phyloP scores from a whole-genome alignment of 2,113 vertebrate species.

The Myocastor coypus region DNA sequence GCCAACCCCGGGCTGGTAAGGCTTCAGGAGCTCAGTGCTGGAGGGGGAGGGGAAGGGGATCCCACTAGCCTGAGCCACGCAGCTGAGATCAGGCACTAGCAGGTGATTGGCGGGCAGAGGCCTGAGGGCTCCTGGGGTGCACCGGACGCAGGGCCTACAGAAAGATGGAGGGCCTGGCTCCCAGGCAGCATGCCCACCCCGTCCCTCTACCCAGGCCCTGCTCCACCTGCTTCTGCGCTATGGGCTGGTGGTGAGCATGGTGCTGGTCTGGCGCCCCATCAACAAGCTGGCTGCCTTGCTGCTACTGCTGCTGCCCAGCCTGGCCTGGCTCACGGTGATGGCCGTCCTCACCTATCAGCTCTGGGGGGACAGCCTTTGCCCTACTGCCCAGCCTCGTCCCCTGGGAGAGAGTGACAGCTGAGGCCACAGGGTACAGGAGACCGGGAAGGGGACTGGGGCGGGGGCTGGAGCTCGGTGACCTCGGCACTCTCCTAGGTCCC shows the following conservation, averaged over 20 bases:
- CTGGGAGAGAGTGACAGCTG: background rate
- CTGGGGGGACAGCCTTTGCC: slow-evolving; percentile 92
- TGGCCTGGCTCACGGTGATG: slow-evolving; percentile 93
- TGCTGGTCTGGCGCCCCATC: slow-evolving; percentile 91
- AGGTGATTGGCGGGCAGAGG: background rate
- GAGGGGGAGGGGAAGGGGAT: background rate
- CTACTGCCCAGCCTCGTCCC: background rate
- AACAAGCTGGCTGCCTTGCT: slow-evolving; percentile 90
- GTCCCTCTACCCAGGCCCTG: slow-evolving; percentile 85
- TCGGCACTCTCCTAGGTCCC: background rate
- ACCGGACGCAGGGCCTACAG: background rate
- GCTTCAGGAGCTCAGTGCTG: fast-evolving
- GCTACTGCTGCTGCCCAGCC: slow-evolving; percentile 91
- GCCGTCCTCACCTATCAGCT: slow-evolving; percentile 90
- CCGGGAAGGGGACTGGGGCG: background rate
- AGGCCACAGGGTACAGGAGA: background rate
- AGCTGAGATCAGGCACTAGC: no score
- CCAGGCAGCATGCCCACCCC: background rate
- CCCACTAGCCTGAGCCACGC: background rate
- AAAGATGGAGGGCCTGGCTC: background rate
- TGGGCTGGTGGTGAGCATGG: slow-evolving; percentile 87
- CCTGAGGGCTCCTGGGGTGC: background rate
- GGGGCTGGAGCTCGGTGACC: fast-evolving
- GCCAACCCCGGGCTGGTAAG: slow-evolving; percentile 90
- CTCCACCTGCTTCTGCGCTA: slow-evolving; percentile 89